Evolutionary conservation across 64 coral and sea anemone species (phyloP).

Genomic region (Stylophora pistillata): DNA sequence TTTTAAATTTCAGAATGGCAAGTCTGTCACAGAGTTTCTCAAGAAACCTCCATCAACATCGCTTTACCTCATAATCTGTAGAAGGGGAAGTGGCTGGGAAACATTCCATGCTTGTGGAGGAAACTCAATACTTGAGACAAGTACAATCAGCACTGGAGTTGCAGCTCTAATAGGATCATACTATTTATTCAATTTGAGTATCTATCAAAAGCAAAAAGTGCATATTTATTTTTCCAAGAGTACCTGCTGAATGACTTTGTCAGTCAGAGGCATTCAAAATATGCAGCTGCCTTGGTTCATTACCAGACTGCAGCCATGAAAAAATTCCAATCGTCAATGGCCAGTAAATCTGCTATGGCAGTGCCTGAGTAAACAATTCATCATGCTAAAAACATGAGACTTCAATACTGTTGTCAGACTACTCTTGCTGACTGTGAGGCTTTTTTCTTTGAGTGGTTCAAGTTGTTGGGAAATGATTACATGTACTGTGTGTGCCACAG

Average conservation of each 20-base stretch:
- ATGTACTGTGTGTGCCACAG: not conserved
- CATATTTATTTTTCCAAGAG: constrained; percentile 18
- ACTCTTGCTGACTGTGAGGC: constrained; percentile 10
- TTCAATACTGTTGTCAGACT: not conserved
- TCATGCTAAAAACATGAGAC: constrained; percentile 31
- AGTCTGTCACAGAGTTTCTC: constrained; percentile 3
- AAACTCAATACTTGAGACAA: not conserved
- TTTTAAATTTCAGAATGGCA: constrained; percentile 26
- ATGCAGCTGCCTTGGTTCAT: constrained; percentile 3
- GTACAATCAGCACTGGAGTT: not conserved
- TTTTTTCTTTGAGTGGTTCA: not conserved
- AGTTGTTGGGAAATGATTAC: not conserved
- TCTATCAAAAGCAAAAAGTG: not conserved
- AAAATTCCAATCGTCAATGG: not conserved
- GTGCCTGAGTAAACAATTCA: not conserved
- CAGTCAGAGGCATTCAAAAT: not conserved
- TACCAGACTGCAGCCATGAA: constrained; percentile 27
- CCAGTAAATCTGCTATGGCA: constrained; percentile 11
- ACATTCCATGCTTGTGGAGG: not conserved
- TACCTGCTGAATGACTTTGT: constrained; percentile 8
- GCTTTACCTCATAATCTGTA: not conserved
- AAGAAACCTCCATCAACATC: constrained; percentile 20
- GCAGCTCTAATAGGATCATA: not conserved
- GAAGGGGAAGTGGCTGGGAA: not conserved
- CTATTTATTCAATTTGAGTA: not conserved